Conservation (phyloP, 2,797 vertebrate species). For the Sebastes oblongus region DNA sequence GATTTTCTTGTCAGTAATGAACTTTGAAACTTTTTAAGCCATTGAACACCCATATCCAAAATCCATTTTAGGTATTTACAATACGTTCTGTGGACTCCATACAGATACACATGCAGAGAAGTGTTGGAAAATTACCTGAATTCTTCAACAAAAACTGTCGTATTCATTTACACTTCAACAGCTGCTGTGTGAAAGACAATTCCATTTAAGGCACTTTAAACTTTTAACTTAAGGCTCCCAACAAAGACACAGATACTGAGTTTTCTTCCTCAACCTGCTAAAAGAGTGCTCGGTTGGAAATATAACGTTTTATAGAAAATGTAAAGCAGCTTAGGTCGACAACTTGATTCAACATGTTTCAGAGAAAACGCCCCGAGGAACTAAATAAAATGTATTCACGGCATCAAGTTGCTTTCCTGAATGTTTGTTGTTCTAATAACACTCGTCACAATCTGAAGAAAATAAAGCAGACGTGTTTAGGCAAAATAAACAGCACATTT, state of each 20-base stretch:
- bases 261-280: not conserved
- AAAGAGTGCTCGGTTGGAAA: not conserved
- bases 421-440: not conserved
- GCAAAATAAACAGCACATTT: constrained; percentile 26
- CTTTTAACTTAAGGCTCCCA: not conserved
- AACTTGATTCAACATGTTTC: not conserved
- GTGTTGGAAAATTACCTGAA: not conserved
- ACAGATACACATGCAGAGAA: not conserved
- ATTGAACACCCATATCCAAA: not conserved
- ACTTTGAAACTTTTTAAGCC: not conserved
- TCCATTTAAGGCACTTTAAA: not conserved
- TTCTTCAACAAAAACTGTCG: not conserved
- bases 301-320: not conserved
- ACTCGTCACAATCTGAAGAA: not conserved
- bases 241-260: not conserved
- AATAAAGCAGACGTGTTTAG: not conserved
- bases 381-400: not conserved
- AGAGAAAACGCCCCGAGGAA: too few relatives aligned
- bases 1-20: not conserved
- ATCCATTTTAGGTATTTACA: not conserved
- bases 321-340: rapidly evolving
- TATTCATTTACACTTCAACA: not conserved
- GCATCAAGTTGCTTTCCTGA: not conserved
- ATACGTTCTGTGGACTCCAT: rapidly evolving
- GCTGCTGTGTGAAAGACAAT: not conserved